Evolutionary conservation across 2,797 vertebrate genomes (phyloP).

Genomic region (Parambassis ranga): DNA sequence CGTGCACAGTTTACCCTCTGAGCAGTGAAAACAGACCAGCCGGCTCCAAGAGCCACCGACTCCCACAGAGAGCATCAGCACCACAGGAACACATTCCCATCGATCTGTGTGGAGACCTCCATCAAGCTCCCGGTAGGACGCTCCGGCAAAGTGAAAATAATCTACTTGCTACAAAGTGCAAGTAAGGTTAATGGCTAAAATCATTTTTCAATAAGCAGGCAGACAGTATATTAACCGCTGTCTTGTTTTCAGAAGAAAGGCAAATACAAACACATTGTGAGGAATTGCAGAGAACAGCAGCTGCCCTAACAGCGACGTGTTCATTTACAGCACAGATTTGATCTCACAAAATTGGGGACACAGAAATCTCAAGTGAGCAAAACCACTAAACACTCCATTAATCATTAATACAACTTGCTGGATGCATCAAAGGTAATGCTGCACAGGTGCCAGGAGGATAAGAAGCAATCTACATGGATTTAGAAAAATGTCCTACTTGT

Average conservation of each 20-base stretch:
- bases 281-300: slow-evolving; percentile 10
- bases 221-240: slow-evolving; percentile 24
- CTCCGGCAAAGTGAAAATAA: slow-evolving; percentile 58
- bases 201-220: slow-evolving; percentile 47
- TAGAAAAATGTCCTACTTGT: background rate
- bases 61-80: slow-evolving; percentile 58
- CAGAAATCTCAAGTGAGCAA: slow-evolving; percentile 24
- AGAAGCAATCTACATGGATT: background rate
- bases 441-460: background rate
- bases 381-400: slow-evolving; percentile 30
- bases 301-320: slow-evolving; percentile 9
- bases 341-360: slow-evolving; percentile 17
- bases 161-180: slow-evolving; percentile 53
- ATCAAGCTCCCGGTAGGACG: slow-evolving; percentile 57
- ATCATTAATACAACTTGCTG: slow-evolving; percentile 23
- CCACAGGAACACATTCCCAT: slow-evolving; percentile 60
- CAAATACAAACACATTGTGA: background rate
- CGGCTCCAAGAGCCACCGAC: slow-evolving; percentile 38
- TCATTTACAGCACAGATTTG: slow-evolving; percentile 29
- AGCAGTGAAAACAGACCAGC: slow-evolving; percentile 45
- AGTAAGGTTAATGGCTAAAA: slow-evolving; percentile 31
- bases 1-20: slow-evolving; percentile 40
- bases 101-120: slow-evolving; percentile 61
- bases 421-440: slow-evolving; percentile 1
- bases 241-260: slow-evolving; percentile 11